Base-by-base conservation (phyloP, 2,888 invertebrate species). In the Mythimna ferrago region DNA sequence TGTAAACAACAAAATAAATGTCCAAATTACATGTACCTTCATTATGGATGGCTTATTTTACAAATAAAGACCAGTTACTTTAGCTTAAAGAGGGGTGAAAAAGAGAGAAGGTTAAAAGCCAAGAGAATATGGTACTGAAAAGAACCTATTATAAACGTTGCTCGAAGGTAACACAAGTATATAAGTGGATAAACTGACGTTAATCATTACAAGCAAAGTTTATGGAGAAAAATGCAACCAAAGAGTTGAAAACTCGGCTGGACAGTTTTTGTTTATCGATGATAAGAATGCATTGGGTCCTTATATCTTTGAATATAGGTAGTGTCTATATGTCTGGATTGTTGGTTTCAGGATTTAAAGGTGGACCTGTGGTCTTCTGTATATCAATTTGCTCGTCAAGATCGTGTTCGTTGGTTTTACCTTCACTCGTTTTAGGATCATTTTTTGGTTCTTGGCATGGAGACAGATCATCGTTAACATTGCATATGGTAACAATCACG, bases 371-470 rank as follows among this genome's bases (percentile, higher is more conserved):
- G 14, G 16, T 48, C 19, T 16, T 4, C 26, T 48, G 2, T 44
- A 16, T n/a, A 26, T 38, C 53, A 2, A 10, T 48, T 38, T 51
- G 2, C 5, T 16, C 7, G 16, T 38, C 14, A 57, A 51, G 5
- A 58, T 56, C 62, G 48, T 16, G 21, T 21, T 53, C 26, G 19
- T 6, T 53, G 0, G 65, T 68, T 71, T 58, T 70, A n/a, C 14
- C 54, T 35, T 66, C 14, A 41, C 14, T 44, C 44, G 44, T 54
- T 84, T 81, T 67, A 81, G 73, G 77, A 73, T 73, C 70, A 76
- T 71, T 66, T 73, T 70, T 69, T 60, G 32, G 41, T 73, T 79
- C 71, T 88, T 88, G 88, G 87, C 87, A 87, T 81, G 74, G 77
- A 78, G 58, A 81, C 71, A 77, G 76, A 82, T 80, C 71, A 82